Base-by-base conservation (phyloP, 2,797 vertebrate genomes). In the Macropus fuliginosus region DNA sequence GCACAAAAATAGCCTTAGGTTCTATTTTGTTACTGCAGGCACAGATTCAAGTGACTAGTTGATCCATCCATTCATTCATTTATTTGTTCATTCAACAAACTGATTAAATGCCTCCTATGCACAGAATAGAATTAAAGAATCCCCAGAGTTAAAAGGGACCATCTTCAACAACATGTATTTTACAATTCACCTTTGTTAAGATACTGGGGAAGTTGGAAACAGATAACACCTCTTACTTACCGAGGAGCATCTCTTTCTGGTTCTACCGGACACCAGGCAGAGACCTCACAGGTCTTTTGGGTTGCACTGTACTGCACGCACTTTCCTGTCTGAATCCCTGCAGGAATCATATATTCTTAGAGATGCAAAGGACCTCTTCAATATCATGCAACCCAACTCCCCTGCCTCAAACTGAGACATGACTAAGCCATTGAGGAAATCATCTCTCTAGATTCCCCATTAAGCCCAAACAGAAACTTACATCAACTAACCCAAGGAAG, bases 261-360 rank as follows among this genome's bases (percentile, higher is more conserved):
- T 98, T 99, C 99, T 0, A 99, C 94, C 0, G 99, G 99, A 96
- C 99, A 99, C 99, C 99, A 99, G 2, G 99, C 99, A 0, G 90
- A 96, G 3, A 99, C 98, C 96, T 99, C 99, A 91, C 99, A 99
- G 27, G 98, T 99, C 97, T 99, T 99, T 95, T 91, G 56, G 3
- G 96, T 91, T 56, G 89, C 40, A 18, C 99, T 99, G 54, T 98
- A 99, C 29, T 50, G 96, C 87, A 99, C 93, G 97, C 99, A 99
- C 24, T 3, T 97, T 92, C 99, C 99, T 0, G 99, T 99, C 97
- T 99, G 99, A 96, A 99, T 98, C 93, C 99, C 99, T 99, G 94
- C 14, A 89, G 54, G 93, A 95, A 94, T 14, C 59, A 95, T 24
- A 31, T 95, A 56, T 92, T 54, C 31, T 3, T 93, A 56, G 97